A percentile compares a stretch with the other conserved stretches of the same genome.
Conservation (phyloP, 2,888 invertebrate genomes). For the Xestobium rufovillosum region DNA sequence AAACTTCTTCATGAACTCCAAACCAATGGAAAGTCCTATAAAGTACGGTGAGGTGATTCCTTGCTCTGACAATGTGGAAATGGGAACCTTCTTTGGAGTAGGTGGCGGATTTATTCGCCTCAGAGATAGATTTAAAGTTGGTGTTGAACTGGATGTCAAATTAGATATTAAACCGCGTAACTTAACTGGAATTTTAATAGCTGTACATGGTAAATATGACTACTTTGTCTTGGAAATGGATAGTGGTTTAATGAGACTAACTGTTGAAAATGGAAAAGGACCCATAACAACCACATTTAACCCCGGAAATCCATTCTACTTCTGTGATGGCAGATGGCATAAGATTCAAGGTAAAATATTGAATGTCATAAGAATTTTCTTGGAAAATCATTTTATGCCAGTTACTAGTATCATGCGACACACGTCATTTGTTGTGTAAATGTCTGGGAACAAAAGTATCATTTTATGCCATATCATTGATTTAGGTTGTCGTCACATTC, state of each 20-base stretch:
- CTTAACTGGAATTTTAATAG: slow-evolving; percentile 74
- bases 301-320: slow-evolving; percentile 55
- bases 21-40: slow-evolving; percentile 54
- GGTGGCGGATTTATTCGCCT: slow-evolving; percentile 67
- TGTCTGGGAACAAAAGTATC: too few relatives aligned
- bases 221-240: slow-evolving; percentile 82
- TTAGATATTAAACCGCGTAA: slow-evolving; percentile 84
- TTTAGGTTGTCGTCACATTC: too few relatives aligned
- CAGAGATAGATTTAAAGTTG: slow-evolving; percentile 69
- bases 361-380: slow-evolving; percentile 2
- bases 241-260: slow-evolving; percentile 75
- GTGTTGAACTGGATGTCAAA: slow-evolving; percentile 66
- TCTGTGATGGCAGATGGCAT: slow-evolving; percentile 97
- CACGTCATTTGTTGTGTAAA: too few relatives aligned
- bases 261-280: slow-evolving; percentile 78
- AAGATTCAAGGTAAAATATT: slow-evolving; percentile 59
- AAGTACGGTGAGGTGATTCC: slow-evolving; percentile 60
- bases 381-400: too few relatives aligned
- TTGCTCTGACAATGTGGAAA: slow-evolving; percentile 72
- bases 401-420: too few relatives aligned
- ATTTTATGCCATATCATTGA: too few relatives aligned
- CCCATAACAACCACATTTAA: slow-evolving; percentile 67
- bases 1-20: slow-evolving; percentile 64
- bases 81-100: slow-evolving; percentile 77
- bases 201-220: slow-evolving; percentile 76